Percentiles rank a stretch among this genome's conserved stretches.
These are phyloP conservation scores for Syncerus caffer DNA, from an alignment of 2,797 vertebrate species.

Conservation along the genomic window DNA sequence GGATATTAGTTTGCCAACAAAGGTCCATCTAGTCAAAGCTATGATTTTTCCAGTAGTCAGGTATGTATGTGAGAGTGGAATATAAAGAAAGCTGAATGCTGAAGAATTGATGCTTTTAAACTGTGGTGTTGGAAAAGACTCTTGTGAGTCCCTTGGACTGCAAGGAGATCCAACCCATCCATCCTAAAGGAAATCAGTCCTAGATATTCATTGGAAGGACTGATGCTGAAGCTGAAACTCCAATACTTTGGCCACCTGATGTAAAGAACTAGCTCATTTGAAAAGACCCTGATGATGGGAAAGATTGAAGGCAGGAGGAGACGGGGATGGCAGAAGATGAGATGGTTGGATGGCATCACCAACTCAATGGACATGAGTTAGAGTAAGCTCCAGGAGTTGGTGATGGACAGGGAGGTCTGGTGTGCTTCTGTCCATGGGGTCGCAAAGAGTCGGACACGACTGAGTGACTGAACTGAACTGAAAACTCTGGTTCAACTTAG, in stretches of 20 bases:
- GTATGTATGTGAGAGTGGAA: neutral
- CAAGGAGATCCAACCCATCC: neutral
- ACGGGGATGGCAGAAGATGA: neutral
- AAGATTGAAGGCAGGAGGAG: neutral
- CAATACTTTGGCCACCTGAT: neutral
- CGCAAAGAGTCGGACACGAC: neutral
- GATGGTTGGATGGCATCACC: neutral
- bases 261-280: neutral
- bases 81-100: neutral
- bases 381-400: neutral
- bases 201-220: neutral
- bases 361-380: neutral
- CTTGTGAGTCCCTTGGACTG: neutral
- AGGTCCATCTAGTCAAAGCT: neutral
- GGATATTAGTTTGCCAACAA: neutral
- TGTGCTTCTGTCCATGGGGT: neutral
- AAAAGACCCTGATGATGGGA: neutral
- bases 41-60: neutral
- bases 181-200: neutral
- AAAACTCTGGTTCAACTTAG: neutral
- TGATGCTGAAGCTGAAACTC: neutral
- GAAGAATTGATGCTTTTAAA: neutral
- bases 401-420: neutral
- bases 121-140: neutral
- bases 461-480: neutral